A percentile compares a stretch with the other conserved stretches of the same genome.
Evolutionary conservation across 2,888 invertebrate genomes (phyloP).

Genomic region (Volucella bombylans): DNA sequence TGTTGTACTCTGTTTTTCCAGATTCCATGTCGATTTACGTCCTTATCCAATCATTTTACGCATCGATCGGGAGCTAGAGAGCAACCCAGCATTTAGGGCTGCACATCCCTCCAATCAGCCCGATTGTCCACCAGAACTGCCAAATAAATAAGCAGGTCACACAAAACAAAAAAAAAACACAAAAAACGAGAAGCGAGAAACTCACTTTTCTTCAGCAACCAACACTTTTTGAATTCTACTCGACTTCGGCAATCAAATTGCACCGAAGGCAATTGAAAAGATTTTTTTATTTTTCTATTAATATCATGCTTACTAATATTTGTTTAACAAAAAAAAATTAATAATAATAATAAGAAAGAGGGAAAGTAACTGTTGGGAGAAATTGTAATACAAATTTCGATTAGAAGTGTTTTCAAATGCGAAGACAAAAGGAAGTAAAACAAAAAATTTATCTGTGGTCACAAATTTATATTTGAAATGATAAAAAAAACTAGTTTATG

Average conservation of each 20-base stretch:
- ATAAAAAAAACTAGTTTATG: constrained; percentile 45
- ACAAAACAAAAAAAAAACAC: not conserved
- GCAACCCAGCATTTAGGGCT: constrained; percentile 94
- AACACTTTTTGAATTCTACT: constrained; percentile 20
- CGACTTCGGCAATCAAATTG: constrained; percentile 59
- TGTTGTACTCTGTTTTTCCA: constrained; percentile 78
- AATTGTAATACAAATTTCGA: constrained; percentile 41
- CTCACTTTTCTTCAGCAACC: constrained; percentile 7
- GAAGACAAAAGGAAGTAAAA: constrained; percentile 35
- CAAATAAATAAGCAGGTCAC: constrained; percentile 84
- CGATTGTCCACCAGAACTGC: constrained; percentile 96
- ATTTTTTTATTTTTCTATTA: constrained; percentile 44
- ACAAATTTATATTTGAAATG: constrained; percentile 60
- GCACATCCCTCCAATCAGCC: constrained; percentile 96
- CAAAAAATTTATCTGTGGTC: constrained; percentile 68
- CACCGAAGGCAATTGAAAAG: constrained; percentile 20
- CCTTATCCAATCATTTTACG: constrained; percentile 94
- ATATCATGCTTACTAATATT: constrained; percentile 58
- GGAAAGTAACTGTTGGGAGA: constrained; percentile 36
- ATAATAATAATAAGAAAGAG: too few species aligned
- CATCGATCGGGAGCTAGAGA: constrained; percentile 92
- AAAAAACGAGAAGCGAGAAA: not conserved
- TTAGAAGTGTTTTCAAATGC: not conserved
- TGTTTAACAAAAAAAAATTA: constrained; percentile 5
- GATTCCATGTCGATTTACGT: constrained; percentile 95